Base-by-base conservation (phyloP, 2,888 invertebrate genomes). In the Apamea sordens region DNA sequence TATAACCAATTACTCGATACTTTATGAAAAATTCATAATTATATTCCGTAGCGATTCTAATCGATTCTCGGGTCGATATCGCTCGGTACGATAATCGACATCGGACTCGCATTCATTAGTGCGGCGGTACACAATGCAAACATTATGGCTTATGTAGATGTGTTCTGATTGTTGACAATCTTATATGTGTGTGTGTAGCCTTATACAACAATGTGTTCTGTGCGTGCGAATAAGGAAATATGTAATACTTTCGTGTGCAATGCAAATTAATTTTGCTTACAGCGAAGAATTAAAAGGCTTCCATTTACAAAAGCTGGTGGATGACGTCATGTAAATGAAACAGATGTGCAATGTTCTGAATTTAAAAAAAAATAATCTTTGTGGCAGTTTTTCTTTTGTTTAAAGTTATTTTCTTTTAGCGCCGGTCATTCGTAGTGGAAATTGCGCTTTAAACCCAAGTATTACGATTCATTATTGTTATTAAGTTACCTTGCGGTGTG, bases 31-130 rank as follows among this genome's bases (percentile, higher is more conserved):
- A 89, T 85, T 85, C 85, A 88, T 90, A n/a, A n/a, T n/a, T n/a
- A 85, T 86, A 80, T 83, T 78, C 82, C 85, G 84, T 88, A 86
- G 89, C 91, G 83, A 89, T 91, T 92, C 92, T 92, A 91, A 91
- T 91, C 91, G 92, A 92, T 93, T 92, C 90, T 82, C 76, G 91
- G 87, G 79, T 88, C 90, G 88, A 89, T 90, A 89, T 82, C 83
- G 87, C 83, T 69, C 73, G 77, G 76, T 76, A 80, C 83, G 72
- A 85, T 90, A 90, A 89, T 90, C 89, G 89, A 83, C 83, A 84
- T 82, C 64, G 84, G 80, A 86, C 71, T 83, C 85, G 89, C 85
- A 89, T 90, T 88, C 88, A 90, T 90, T 90, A 90, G 82, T 83
- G 80, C 83, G 81, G 50, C 83, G 69, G 78, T 77, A 87, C 82